Percentiles rank a stretch among this genome's conserved stretches.
Conservation (phyloP, 2,113 vertebrate genomes). For the Danionella cerebrum region DNA sequence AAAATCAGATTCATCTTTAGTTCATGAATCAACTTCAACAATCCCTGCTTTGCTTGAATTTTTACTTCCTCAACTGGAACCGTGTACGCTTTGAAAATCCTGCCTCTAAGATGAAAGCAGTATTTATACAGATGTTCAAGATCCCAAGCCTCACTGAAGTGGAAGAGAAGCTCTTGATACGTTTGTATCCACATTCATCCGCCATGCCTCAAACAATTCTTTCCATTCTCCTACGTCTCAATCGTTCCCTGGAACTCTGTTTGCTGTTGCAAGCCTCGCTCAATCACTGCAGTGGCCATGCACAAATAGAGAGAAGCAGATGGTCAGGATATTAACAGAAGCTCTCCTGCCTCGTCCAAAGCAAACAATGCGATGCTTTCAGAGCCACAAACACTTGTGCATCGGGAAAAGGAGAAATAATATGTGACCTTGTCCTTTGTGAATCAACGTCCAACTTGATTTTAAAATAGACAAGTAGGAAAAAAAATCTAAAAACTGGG, state of each 20-base stretch:
- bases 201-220: neutral
- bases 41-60: no score
- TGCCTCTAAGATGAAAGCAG: no score
- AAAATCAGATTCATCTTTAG: no score
- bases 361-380: conserved; percentile 5
- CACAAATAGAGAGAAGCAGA: conserved; percentile 37
- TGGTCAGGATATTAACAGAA: conserved; percentile 38
- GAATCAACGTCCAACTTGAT: no score
- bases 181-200: neutral
- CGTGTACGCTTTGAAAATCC: no score
- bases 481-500: no score
- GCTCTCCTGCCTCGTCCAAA: conserved; percentile 31
- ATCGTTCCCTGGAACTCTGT: conserved; percentile 10
- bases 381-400: neutral
- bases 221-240: neutral
- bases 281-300: conserved; percentile 14
- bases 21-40: no score
- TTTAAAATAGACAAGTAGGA: no score
- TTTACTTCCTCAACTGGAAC: no score
- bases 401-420: no score
- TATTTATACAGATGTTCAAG: conserved; percentile 9
- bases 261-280: conserved; percentile 9
- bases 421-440: no score
- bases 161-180: neutral
- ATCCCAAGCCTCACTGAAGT: neutral